These are phyloP conservation scores for Leptocoma aspasia DNA, from an alignment of 2,113 vertebrate genomes.

Conservation along the genomic window DNA sequence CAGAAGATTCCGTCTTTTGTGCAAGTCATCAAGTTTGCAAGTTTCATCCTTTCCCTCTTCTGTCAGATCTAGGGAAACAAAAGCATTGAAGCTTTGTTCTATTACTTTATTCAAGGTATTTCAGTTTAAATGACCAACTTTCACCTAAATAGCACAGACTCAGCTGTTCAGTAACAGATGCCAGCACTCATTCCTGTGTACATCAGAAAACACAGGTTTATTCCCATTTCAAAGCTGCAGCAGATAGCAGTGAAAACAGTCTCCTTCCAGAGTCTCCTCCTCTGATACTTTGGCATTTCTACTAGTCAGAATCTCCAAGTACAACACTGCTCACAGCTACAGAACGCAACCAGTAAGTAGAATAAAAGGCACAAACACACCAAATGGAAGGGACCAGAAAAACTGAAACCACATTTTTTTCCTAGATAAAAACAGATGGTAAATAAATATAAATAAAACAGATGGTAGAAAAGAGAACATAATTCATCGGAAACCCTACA, in stretches of 20 bases:
- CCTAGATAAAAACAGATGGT: not conserved
- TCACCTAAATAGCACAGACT: not conserved
- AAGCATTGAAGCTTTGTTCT: not conserved
- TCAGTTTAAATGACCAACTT: constrained; percentile 11
- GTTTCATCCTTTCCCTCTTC: constrained; percentile 56
- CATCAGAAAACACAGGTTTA: not conserved
- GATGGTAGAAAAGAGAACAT: not conserved
- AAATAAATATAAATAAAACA: not conserved
- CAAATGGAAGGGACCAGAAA: not conserved
- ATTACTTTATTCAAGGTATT: not conserved
- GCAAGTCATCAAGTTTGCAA: constrained; percentile 74
- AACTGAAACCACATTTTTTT: not conserved
- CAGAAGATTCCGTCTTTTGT: constrained; percentile 79
- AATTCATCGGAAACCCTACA: not conserved
- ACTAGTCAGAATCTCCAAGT: not conserved
- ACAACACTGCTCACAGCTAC: not conserved
- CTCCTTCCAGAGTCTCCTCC: not conserved
- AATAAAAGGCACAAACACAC: not conserved
- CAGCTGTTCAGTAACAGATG: not conserved
- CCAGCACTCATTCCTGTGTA: not conserved
- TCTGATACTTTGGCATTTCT: not conserved
- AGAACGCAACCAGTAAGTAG: not conserved
- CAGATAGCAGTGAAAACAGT: not conserved
- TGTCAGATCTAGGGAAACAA: constrained; percentile 39
- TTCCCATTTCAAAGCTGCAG: constrained; percentile 21